A percentile compares a stretch with the other conserved stretches of the same genome.
Evolutionary conservation across 2,113 vertebrate species (phyloP).

Genomic region (Chinchilla lanigera): DNA sequence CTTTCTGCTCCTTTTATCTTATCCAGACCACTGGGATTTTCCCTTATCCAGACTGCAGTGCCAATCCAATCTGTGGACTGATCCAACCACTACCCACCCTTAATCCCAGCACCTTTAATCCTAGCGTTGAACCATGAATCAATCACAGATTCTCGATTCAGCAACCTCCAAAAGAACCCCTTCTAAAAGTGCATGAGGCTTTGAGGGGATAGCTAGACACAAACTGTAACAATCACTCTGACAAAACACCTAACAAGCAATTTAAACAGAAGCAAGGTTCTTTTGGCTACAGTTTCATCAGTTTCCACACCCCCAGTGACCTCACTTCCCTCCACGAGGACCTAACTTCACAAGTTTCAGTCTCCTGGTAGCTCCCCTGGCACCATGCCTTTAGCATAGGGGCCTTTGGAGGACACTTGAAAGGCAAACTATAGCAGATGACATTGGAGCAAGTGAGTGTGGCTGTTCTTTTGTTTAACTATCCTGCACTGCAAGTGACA

Average conservation of each 20-base stretch:
- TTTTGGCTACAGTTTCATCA: neutral
- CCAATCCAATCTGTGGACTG: neutral
- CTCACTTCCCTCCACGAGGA: neutral
- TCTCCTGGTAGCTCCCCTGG: too few species aligned
- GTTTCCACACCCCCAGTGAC: neutral
- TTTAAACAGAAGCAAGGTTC: neutral
- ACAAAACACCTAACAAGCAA: neutral
- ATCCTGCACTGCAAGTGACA: fast-evolving
- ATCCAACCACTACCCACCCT: neutral
- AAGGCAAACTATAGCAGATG: neutral
- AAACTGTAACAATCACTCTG: neutral
- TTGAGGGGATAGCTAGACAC: neutral
- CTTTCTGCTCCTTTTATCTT: neutral
- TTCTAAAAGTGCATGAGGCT: neutral
- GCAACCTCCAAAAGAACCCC: neutral
- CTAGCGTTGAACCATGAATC: neutral
- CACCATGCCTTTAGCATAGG: neutral
- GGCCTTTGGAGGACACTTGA: neutral
- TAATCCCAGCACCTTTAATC: neutral
- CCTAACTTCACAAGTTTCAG: neutral
- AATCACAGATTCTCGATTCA: neutral
- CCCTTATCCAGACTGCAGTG: neutral
- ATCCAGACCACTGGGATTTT: neutral
- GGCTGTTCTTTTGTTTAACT: neutral
- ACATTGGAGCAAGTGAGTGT: neutral